Percentiles rank a stretch among this genome's conserved stretches.
These are phyloP conservation scores for Ceriagrion tenellum DNA, from an alignment of 2,888 invertebrate species.

Conservation along the genomic window DNA sequence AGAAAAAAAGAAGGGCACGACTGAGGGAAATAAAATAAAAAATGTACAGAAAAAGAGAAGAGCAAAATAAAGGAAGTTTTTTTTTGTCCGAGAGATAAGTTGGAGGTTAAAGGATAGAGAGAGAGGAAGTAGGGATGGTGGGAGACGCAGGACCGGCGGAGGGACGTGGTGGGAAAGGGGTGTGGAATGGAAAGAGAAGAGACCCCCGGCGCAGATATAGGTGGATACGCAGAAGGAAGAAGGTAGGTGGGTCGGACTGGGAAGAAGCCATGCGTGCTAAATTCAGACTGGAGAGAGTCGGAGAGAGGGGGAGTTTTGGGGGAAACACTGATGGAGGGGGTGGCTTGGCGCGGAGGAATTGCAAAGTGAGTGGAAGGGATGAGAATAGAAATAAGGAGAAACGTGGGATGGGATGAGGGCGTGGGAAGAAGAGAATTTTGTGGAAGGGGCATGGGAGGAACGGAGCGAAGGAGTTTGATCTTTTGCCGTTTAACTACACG, in stretches of 20 bases:
- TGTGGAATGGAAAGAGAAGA: too few species aligned
- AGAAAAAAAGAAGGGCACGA: neutral
- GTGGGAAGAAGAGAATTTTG: neutral
- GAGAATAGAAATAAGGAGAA: too few species aligned
- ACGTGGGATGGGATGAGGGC: neutral
- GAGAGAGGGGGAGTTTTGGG: neutral
- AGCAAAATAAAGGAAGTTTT: neutral
- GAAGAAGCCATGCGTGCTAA: neutral
- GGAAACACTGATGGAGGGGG: too few species aligned
- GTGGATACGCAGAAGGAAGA: neutral
- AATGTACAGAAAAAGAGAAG: neutral
- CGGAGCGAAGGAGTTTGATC: neutral
- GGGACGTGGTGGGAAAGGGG: too few species aligned
- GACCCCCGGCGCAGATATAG: neutral
- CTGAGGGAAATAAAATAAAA: neutral
- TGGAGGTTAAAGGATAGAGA: neutral
- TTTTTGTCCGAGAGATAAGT: neutral
- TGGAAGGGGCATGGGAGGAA: neutral
- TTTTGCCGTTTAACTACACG: conserved; percentile 2
- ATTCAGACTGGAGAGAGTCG: neutral
- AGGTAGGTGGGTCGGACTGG: neutral
- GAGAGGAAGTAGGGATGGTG: neutral
- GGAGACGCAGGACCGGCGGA: neutral
- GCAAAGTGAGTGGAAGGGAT: neutral
- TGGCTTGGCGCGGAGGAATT: neutral